Conservation (phyloP, 2,113 vertebrate species). For the Numenius arquata region DNA sequence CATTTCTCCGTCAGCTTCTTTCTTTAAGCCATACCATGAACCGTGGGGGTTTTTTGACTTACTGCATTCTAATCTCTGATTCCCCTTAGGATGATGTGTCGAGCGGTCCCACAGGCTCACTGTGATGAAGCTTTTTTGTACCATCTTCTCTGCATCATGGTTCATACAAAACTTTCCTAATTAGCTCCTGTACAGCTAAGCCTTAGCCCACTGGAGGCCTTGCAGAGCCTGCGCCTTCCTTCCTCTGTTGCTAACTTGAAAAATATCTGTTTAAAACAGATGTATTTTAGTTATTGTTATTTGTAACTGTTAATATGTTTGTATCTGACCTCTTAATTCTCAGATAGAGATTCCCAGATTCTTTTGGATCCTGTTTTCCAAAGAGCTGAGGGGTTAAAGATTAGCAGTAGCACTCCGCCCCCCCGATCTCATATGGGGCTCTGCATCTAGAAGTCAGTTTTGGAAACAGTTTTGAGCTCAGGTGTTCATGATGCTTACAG, state of each 20-base stretch:
- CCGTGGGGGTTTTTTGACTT: neutral
- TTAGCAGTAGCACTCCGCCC: neutral
- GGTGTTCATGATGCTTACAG: neutral
- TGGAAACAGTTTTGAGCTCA: neutral
- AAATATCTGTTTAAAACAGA: neutral
- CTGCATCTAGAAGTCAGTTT: neutral
- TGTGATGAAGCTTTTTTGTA: neutral
- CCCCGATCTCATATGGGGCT: neutral
- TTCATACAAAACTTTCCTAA: neutral
- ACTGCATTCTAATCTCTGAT: neutral
- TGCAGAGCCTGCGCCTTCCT: neutral
- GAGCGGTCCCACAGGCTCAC: neutral
- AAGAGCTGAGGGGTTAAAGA: neutral
- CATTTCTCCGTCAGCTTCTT: rapidly evolving
- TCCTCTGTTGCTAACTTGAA: neutral
- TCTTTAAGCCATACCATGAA: neutral
- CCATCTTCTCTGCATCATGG: rapidly evolving
- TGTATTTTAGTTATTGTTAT: neutral
- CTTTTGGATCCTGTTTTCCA: neutral
- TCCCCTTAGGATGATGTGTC: neutral
- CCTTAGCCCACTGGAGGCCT: neutral
- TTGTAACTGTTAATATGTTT: neutral
- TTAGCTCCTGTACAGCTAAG: neutral
- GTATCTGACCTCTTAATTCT: neutral
- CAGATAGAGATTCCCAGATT: neutral